Percentiles rank a stretch among this genome's conserved stretches.
These are phyloP conservation scores for Cheilosia impressa DNA, from an alignment of 2,888 invertebrate genomes.

Conservation along the genomic window DNA sequence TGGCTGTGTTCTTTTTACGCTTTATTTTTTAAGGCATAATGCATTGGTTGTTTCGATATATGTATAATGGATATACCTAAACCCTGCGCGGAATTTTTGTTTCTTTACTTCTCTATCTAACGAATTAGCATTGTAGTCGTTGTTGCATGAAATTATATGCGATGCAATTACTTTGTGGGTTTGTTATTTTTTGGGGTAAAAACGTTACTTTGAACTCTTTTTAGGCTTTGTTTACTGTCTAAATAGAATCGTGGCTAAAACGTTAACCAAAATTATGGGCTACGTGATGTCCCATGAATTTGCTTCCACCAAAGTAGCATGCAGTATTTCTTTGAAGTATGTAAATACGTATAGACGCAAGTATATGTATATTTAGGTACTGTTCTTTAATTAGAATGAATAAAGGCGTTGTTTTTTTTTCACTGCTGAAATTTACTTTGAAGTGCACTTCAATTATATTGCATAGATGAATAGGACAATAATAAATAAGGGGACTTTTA, in stretches of 20 bases:
- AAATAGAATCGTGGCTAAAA: conserved; percentile 54
- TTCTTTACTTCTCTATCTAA: conserved; percentile 62
- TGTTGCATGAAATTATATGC: conserved; percentile 75
- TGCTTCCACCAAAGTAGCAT: conserved; percentile 39
- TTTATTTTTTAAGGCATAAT: conserved; percentile 18
- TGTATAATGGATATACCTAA: conserved; percentile 47
- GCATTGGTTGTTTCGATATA: conserved; percentile 46
- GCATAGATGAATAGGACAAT: conserved; percentile 59
- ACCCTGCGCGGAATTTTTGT: conserved; percentile 21
- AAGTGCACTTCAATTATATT: conserved; percentile 74
- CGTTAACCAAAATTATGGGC: conserved; percentile 39
- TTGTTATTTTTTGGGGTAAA: conserved; percentile 36
- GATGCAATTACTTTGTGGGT: conserved; percentile 70
- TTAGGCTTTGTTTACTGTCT: conserved; percentile 22
- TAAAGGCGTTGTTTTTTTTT: conserved; percentile 53
- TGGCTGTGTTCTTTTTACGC: neutral
- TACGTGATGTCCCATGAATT: conserved; percentile 70
- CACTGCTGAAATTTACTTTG: conserved; percentile 64
- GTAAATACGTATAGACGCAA: neutral
- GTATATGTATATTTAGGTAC: conserved; percentile 13
- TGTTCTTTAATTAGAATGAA: conserved; percentile 71
- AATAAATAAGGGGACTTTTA: conserved; percentile 32
- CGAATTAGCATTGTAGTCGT: conserved; percentile 74
- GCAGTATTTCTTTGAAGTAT: conserved; percentile 62
- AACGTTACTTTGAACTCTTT: conserved; percentile 73